phyloP scores from a whole-genome alignment of 2,797 vertebrate species.

The Hippopotamyrus pictus region DNA sequence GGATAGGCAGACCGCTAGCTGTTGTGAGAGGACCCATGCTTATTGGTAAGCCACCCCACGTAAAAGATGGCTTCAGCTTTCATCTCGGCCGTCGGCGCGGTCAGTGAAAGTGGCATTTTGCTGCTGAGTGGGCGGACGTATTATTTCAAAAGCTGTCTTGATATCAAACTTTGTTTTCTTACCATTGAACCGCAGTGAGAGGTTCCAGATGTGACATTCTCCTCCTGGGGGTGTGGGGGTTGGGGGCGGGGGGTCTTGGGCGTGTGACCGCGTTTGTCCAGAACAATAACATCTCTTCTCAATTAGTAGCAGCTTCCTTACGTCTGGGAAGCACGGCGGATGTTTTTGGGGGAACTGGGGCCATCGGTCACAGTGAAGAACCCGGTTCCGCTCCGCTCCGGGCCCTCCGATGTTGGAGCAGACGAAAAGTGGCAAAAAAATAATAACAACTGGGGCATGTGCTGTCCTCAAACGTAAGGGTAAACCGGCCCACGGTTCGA shows the following conservation, averaged over 20 bases:
- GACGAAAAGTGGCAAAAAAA: not conserved
- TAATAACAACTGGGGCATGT: not conserved
- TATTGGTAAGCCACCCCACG: not conserved
- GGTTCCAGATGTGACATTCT: conserved; percentile 9
- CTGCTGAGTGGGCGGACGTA: not conserved
- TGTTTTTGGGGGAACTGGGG: not conserved
- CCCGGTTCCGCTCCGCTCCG: not conserved
- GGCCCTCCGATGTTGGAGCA: not conserved
- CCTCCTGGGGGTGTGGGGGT: not conserved
- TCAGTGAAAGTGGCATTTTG: not conserved
- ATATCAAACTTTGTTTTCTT: conserved; percentile 1
- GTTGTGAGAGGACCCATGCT: not conserved
- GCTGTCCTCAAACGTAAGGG: not conserved
- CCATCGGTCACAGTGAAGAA: not conserved
- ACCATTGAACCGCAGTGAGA: conserved; percentile 9
- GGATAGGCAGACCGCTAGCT: not conserved
- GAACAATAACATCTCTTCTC: conserved; percentile 11
- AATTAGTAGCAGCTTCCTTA: conserved; percentile 4
- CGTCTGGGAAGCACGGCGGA: not conserved
- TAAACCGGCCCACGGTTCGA: not conserved
- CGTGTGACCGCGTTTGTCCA: not conserved
- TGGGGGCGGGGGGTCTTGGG: not conserved
- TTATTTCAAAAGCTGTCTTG: conserved; percentile 6
- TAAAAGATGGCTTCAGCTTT: not conserved
- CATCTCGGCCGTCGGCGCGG: not conserved